A percentile compares a stretch with the other conserved stretches of the same genome.
Evolutionary conservation across 2,113 vertebrate genomes (phyloP).

Genomic region (Labeo catla): DNA sequence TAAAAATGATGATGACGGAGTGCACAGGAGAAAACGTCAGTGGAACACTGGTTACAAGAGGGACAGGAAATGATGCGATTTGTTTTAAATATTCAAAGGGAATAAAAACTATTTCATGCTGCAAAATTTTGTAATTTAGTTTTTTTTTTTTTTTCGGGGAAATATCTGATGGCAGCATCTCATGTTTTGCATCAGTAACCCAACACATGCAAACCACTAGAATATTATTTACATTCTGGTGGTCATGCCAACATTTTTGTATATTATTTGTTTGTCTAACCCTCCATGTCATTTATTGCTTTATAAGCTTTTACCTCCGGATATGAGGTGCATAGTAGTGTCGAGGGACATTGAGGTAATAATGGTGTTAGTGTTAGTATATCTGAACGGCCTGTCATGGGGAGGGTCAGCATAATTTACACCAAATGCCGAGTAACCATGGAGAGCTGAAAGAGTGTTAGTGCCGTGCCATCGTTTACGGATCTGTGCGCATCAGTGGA

Average conservation of each 20-base stretch:
- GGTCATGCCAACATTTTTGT: not conserved
- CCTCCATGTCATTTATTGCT: constrained; percentile 27
- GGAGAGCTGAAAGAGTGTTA: constrained; percentile 28
- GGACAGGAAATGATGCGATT: constrained; percentile 53
- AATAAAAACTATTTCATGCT: not conserved
- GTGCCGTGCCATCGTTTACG: constrained; percentile 55
- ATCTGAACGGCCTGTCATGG: constrained; percentile 17
- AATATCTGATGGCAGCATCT: not conserved
- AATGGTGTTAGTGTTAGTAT: constrained; percentile 35
- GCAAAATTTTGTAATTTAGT: not conserved
- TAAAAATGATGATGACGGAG: constrained; percentile 42
- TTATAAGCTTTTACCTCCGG: constrained; percentile 10
- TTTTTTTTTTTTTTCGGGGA: not conserved
- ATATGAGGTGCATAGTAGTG: constrained; percentile 43
- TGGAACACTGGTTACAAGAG: constrained; percentile 63
- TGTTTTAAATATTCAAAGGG: not conserved
- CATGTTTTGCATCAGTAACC: not conserved
- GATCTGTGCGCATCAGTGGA: constrained; percentile 68
- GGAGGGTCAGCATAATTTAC: constrained; percentile 13
- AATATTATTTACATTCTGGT: not conserved
- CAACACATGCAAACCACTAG: not conserved
- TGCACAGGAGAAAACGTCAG: not conserved
- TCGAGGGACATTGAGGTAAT: constrained; percentile 9
- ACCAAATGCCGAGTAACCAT: constrained; percentile 36
- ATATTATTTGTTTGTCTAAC: constrained; percentile 10